Conservation (phyloP, 2,888 invertebrate species). For the Sinohyriopsis cumingii region DNA sequence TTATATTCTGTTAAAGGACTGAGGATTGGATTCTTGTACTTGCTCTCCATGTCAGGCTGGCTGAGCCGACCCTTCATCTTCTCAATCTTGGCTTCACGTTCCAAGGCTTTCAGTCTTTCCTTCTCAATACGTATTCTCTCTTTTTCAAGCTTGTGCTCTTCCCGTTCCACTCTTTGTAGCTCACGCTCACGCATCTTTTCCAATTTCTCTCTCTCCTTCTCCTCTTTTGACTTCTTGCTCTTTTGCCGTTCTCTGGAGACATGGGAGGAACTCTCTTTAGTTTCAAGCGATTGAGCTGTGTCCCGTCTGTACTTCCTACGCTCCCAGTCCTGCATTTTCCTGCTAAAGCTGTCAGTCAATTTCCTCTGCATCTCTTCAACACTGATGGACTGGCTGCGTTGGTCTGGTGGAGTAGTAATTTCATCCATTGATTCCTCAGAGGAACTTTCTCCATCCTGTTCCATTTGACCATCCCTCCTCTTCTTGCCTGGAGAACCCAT, state of each 20-base stretch:
- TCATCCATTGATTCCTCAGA: conserved; percentile 44
- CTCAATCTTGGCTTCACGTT: conserved; percentile 79
- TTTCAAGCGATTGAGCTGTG: conserved; percentile 47
- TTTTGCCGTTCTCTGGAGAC: conserved; percentile 41
- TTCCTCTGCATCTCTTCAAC: conserved; percentile 75
- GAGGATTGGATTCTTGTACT: conserved; percentile 84
- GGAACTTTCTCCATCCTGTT: conserved; percentile 25
- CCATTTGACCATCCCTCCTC: conserved; percentile 33
- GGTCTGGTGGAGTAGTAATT: conserved; percentile 23
- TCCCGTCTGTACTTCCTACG: conserved; percentile 58
- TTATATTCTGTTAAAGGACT: conserved; percentile 67
- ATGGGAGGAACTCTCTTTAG: conserved; percentile 24
- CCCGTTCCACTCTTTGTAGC: conserved; percentile 55
- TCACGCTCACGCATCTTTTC: conserved; percentile 57
- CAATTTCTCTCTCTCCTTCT: conserved; percentile 52
- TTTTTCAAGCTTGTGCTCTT: conserved; percentile 72
- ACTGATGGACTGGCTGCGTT: conserved; percentile 38
- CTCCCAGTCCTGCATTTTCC: conserved; percentile 91
- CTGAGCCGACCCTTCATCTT: conserved; percentile 78
- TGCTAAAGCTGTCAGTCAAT: conserved; percentile 86
- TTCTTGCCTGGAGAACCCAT: conserved; percentile 14
- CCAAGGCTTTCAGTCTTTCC: conserved; percentile 78
- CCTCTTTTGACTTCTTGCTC: conserved; percentile 52
- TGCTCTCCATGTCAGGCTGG: conserved; percentile 76
- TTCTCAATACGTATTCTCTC: conserved; percentile 78